A percentile compares a stretch with the other conserved stretches of the same genome.
Conservation (phyloP, 2,888 invertebrate species). For the Volucella bombylans region DNA sequence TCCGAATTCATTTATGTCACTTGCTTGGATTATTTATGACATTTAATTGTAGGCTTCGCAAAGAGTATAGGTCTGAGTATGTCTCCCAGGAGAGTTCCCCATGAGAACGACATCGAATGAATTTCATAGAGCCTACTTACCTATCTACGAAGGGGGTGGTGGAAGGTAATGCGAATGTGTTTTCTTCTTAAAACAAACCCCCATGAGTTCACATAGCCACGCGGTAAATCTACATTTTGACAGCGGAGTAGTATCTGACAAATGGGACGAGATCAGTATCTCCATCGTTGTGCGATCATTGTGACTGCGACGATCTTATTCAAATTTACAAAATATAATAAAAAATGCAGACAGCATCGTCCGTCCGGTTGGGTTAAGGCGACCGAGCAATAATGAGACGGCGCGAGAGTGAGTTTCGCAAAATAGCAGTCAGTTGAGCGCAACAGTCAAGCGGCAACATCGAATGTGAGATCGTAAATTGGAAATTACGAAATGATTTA, state of each 20-base stretch:
- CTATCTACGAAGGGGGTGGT: background rate
- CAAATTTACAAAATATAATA: conserved; percentile 44
- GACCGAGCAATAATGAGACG: conserved; percentile 11
- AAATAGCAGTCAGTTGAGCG: background rate
- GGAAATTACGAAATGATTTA: conserved; percentile 69
- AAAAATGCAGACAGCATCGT: conserved; percentile 73
- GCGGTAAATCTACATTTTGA: conserved; percentile 48
- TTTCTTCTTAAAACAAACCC: conserved; percentile 29
- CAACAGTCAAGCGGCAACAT: conserved; percentile 25
- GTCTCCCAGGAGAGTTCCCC: too few relatives aligned
- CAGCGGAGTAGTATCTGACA: conserved; percentile 35
- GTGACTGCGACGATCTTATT: conserved; percentile 33
- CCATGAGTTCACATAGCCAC: conserved; percentile 18
- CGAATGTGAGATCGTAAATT: conserved; percentile 64
- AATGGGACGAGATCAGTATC: conserved; percentile 59
- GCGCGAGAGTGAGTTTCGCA: background rate
- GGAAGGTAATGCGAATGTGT: background rate
- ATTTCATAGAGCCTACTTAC: too few relatives aligned
- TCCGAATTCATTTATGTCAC: conserved; percentile 60
- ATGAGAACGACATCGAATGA: too few relatives aligned
- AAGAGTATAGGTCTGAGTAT: background rate
- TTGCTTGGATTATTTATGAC: conserved; percentile 58
- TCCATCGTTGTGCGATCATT: conserved; percentile 14
- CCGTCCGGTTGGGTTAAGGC: conserved; percentile 63
- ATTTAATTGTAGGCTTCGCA: conserved; percentile 56